Evolutionary conservation across 2,888 invertebrate genomes (phyloP), one percentile per base, ranked within the genome.

Genomic region (Harpalus rubripes): DNA sequence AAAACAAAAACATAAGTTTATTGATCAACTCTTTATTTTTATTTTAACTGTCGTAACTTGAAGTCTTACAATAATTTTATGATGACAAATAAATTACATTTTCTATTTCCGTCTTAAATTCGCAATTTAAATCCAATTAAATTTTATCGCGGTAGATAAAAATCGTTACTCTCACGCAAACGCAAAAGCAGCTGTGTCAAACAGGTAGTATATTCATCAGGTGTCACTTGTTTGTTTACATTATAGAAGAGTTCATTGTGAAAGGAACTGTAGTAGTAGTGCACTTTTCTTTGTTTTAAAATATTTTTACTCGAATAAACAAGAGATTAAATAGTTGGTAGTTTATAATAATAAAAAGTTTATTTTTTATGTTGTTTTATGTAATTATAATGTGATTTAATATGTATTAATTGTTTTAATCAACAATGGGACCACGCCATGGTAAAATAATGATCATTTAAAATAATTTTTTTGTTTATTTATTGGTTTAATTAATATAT

Each of bases 201-300:
- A 80, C 61, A 80, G 41, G 80, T 80, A 56, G 80, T 39, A 32
- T 79, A 79, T 41, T 16, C 78, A 78, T 61, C 80, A 80, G 80
- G 61, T 80, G 78, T 22, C 16, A 16, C 56, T 76, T 76, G 22
- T 74, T 52, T 78, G 78, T 78, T 78, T 78, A 78, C 78, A 58
- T 78, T 78, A n/a, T 44, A 74, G 72, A 74, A 44, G n/a, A 74
- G 72, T 74, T 74, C 72, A 74, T 74, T 74, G 16, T 59, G 16
- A 16, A 15, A 15, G 16, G 16, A 58, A 58, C n/a, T 59, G 10
- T 39, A 39, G n/a, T 32, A 7, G 1, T 68, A 39, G 26, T 15
- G 5, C 26, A 68, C 26, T 39, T 39, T 65, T 10, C 61, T 61
- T 63, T 63, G 18, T 18, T 12, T 63, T 63, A 4, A 8, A 63